Evolutionary conservation across 1,140 invertebrate species (phyloP), one percentile per base, ranked within the genome.

Genomic region (Drosophila mayri): DNA sequence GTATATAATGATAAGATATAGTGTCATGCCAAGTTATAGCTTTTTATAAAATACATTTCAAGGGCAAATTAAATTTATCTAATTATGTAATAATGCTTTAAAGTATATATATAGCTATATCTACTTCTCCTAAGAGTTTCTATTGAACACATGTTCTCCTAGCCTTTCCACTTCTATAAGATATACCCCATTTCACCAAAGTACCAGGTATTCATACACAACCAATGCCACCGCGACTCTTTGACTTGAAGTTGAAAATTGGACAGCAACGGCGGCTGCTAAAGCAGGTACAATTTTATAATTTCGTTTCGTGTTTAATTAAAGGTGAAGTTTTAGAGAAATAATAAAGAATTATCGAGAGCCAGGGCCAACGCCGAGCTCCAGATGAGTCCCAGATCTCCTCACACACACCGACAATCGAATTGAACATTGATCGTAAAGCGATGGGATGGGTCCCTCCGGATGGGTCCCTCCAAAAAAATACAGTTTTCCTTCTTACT

Each of bases 271-370:
- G 59, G 54, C 76, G 70, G 76, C 70, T 81, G 79, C 64, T 88
- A 88, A 90, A 90, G 85, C 85, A 90, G 85, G 85, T 90, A 90
- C 85, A 90, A 85, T 90, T 90, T 90, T 90, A 90, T 90, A 90
- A 90, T 90, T 90, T 90, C 86, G 85, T 90, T 90, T 90, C 85
- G 81, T 90, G 85, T 90, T 90, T 90, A 90, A 90, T 90, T 90
- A 90, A 90, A 90, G 85, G 85, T 90, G 85, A 90, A 90, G 85
- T 90, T 90, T 90, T 90, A 90, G 88, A 90, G 85, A 90, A 90
- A 90, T 90, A 90, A 90, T 90, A 90, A 90, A 90, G 86, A 90
- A 90, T 90, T 90, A 90, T 90, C 86, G 75, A 81, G 85, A 67
- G 72, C 22, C 68, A 20, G 37, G 30, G 32, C 64, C 82, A 85